Conservation (phyloP, 2,113 vertebrate species). For the Stegastes partitus region DNA sequence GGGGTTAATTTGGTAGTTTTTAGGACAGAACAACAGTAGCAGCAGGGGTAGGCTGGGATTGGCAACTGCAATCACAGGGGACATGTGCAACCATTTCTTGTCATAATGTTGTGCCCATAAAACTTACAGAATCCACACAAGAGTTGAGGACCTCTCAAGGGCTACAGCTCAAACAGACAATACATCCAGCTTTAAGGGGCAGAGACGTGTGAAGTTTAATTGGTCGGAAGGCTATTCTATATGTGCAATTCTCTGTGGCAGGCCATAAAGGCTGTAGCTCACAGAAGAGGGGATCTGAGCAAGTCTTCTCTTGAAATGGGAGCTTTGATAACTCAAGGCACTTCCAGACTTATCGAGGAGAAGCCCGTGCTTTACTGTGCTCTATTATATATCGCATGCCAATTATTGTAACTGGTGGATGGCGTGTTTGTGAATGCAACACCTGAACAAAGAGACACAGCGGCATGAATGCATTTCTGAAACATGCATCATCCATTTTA, state of each 20-base stretch:
- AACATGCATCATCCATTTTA: neutral
- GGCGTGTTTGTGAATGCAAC: neutral
- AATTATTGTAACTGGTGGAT: neutral
- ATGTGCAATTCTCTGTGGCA: neutral
- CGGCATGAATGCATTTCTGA: neutral
- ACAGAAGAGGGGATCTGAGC: neutral
- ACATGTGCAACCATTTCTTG: neutral
- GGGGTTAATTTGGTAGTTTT: constrained; percentile 8
- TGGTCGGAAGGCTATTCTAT: neutral
- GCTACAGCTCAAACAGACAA: neutral
- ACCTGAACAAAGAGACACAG: too few species aligned
- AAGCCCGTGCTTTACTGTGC: neutral
- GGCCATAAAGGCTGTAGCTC: too few species aligned
- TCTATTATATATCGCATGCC: neutral
- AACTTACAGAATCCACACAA: neutral
- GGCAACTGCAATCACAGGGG: neutral
- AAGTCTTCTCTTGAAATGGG: neutral
- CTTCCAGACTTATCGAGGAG: neutral
- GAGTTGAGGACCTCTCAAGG: neutral
- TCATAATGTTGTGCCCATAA: neutral
- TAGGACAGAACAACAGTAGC: neutral
- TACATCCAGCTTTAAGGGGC: neutral
- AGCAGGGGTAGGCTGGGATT: neutral
- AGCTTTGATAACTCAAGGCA: neutral
- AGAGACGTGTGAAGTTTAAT: neutral